Evolutionary conservation across 2,113 vertebrate genomes (phyloP).

Genomic region (Gorsachius goisagi): DNA sequence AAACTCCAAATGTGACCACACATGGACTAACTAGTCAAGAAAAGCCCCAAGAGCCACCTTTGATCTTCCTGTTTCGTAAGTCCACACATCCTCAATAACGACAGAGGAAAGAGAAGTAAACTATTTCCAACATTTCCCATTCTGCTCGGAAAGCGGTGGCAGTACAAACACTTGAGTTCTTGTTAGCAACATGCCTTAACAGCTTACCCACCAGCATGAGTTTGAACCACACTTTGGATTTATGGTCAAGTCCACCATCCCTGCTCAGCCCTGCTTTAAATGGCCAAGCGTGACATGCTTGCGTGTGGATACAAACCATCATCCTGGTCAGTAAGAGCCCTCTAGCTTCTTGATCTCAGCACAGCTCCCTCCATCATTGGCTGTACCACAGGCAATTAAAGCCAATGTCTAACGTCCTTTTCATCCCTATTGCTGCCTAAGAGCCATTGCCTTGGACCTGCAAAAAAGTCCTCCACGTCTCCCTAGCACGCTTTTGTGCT

Average conservation of each 20-base stretch:
- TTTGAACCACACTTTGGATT: neutral
- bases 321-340: neutral
- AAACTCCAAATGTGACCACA: neutral
- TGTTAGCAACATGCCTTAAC: neutral
- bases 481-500: neutral
- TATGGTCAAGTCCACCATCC: neutral
- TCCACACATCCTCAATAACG: neutral
- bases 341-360: neutral
- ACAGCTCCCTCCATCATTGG: neutral
- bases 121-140: neutral
- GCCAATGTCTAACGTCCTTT: neutral
- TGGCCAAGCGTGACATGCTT: neutral
- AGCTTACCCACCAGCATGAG: neutral
- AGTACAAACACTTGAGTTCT: neutral
- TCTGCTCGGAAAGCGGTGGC: neutral
- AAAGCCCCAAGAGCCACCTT: neutral
- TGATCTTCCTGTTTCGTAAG: neutral
- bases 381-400: neutral
- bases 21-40: neutral
- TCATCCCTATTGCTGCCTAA: neutral
- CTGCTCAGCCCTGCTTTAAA: neutral
- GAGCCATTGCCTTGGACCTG: neutral
- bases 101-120: neutral
- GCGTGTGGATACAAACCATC: neutral
- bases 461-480: neutral